Evolutionary conservation across 2,797 vertebrate genomes (phyloP).

Genomic region (Aulostomus chinensis): DNA sequence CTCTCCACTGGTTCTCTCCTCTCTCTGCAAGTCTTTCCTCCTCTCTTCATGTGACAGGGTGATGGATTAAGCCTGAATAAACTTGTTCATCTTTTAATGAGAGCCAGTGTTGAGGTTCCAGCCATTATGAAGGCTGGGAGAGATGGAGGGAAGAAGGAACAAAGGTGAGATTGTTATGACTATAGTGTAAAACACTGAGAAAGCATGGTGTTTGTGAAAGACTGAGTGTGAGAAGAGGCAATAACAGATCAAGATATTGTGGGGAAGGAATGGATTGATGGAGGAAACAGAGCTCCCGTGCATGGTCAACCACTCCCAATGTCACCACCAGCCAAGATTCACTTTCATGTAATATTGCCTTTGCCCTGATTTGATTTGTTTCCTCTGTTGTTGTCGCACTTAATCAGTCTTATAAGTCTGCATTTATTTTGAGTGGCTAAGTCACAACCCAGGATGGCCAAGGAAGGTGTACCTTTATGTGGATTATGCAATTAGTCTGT

Average conservation of each 20-base stretch:
- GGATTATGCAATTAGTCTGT: no score
- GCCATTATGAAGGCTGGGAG: slow-evolving; percentile 76
- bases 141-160: slow-evolving; percentile 48
- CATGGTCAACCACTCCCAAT: slow-evolving; percentile 24
- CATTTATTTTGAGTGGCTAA: slow-evolving; percentile 50
- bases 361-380: slow-evolving; percentile 66
- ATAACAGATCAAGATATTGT: slow-evolving; percentile 9
- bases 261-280: slow-evolving; percentile 20
- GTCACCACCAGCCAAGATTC: slow-evolving; percentile 36
- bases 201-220: slow-evolving; percentile 37
- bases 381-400: slow-evolving; percentile 42
- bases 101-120: slow-evolving; percentile 74
- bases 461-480: not conserved
- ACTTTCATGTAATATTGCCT: slow-evolving; percentile 62
- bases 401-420: slow-evolving; percentile 46
- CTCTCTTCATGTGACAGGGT: slow-evolving; percentile 72
- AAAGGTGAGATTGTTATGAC: slow-evolving; percentile 35
- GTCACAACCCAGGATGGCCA: slow-evolving; percentile 32
- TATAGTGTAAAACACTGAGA: slow-evolving; percentile 31
- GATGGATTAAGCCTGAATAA: slow-evolving; percentile 83
- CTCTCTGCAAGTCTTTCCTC: slow-evolving; percentile 35
- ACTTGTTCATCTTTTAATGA: slow-evolving; percentile 85
- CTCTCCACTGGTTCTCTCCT: no score
- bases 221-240: slow-evolving; percentile 23
- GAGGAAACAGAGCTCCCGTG: slow-evolving; percentile 36